These are phyloP conservation scores for Planococcus citri DNA, from an alignment of 1,140 invertebrate species.

Conservation along the genomic window DNA sequence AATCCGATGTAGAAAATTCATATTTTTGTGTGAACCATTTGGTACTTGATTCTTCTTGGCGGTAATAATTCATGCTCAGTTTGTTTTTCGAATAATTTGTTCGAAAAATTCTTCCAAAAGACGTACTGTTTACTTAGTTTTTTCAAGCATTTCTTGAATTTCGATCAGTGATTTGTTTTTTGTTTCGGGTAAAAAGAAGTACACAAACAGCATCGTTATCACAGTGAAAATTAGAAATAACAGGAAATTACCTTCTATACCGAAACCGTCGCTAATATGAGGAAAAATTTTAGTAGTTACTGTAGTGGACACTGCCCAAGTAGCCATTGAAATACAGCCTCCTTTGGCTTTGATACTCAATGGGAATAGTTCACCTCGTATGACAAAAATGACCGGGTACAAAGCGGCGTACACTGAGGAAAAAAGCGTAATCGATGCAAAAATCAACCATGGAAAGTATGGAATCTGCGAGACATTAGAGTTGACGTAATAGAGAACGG, in stretches of 20 bases:
- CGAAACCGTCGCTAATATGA: slow-evolving; percentile 42
- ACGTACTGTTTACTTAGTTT: too few relatives aligned
- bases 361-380: slow-evolving; percentile 48
- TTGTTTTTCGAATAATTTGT: too few relatives aligned
- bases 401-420: slow-evolving; percentile 31
- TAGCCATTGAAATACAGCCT: slow-evolving; percentile 35
- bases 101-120: too few relatives aligned
- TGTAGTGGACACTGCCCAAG: slow-evolving; percentile 41
- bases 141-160: slow-evolving; percentile 42
- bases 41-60: too few relatives aligned
- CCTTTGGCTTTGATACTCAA: slow-evolving; percentile 46
- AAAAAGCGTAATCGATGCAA: too few relatives aligned
- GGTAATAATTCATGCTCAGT: too few relatives aligned
- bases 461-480: slow-evolving; percentile 29
- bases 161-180: slow-evolving; percentile 62
- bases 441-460: too few relatives aligned
- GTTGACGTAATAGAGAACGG: slow-evolving; percentile 37
- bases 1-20: too few relatives aligned
- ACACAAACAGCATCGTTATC: slow-evolving; percentile 42
- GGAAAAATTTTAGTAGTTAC: slow-evolving; percentile 63
- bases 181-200: slow-evolving; percentile 61
- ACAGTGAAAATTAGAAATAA: slow-evolving; percentile 59
- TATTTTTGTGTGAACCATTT: too few relatives aligned
- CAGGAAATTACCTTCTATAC: slow-evolving; percentile 60
- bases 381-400: slow-evolving; percentile 41